Evolutionary conservation across 2,797 vertebrate species (phyloP).

Genomic region (Chrosomus eos): DNA sequence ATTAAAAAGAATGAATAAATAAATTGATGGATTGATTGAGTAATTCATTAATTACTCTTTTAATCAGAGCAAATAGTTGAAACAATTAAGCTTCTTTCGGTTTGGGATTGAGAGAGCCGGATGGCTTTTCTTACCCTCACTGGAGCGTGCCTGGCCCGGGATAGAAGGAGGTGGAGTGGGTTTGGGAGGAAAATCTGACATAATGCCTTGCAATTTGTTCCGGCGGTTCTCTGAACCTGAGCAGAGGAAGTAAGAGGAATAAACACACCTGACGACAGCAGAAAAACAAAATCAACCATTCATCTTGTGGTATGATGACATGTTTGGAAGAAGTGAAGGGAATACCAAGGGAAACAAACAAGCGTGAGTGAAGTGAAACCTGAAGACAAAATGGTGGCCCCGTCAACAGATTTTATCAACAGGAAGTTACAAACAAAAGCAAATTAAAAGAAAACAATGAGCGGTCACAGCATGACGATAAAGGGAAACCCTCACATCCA

Average conservation of each 20-base stretch:
- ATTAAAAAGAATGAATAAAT: not conserved
- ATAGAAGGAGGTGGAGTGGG: conserved; percentile 79
- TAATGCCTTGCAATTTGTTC: conserved; percentile 88
- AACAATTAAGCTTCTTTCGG: not conserved
- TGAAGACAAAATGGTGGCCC: not conserved
- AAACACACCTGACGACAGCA: conserved; percentile 60
- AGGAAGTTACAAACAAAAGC: conserved; percentile 45
- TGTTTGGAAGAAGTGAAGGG: not conserved
- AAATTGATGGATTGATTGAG: not conserved
- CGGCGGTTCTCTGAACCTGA: conserved; percentile 83
- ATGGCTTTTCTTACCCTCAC: conserved; percentile 79
- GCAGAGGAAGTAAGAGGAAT: conserved; percentile 41
- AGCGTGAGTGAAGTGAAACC: not conserved
- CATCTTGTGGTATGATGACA: not conserved
- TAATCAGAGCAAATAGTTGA: not conserved
- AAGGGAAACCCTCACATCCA: conserved; percentile 61
- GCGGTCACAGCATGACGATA: conserved; percentile 50
- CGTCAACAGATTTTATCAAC: conserved; percentile 43
- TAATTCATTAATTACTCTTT: not conserved
- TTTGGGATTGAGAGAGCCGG: not conserved
- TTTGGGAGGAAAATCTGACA: conserved; percentile 88
- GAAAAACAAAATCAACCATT: conserved; percentile 74
- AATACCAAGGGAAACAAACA: conserved; percentile 18
- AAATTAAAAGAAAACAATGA: conserved; percentile 49
- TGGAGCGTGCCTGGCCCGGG: conserved; percentile 80